Evolutionary conservation across 2,113 vertebrate genomes (phyloP), one percentile per base, ranked within the genome.

Genomic region (Clarias batrachus): DNA sequence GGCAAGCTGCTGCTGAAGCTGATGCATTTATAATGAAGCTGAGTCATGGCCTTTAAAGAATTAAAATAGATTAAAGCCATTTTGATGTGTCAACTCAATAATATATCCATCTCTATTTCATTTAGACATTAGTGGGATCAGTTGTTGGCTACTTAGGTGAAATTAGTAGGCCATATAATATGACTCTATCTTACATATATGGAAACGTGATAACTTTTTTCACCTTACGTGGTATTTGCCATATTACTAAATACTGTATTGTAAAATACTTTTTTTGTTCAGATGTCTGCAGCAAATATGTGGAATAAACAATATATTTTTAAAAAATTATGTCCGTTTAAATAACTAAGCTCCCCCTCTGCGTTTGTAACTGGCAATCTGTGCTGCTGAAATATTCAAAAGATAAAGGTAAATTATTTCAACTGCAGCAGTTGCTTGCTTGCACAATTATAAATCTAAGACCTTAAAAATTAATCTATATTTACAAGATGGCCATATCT

Each of bases 11-110:
- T 86, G 76, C 85, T 88, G 60, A 63, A 81, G 25, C 37, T 85
- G 88, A 90, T 90, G 87, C 82, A 90, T 90, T 87, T 85, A 82
- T 90, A 87, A 90, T 88, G 85, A 88, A 88, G 86, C 86, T 89
- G 77, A 88, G 84, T 90, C 88, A 89, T 89, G 88, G 86, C 84
- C 88, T 89, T 87, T 89, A 80, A 87, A 78, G 56, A 86, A 86
- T 90, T 68, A 62, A 85, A 71, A 86, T 65, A 19, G 85, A 88
- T 88, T 87, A 88, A 68, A 63, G 84, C 68, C 80, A 83, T 77
- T 88, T 86, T 59, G 82, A 86, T 70, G 85, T 86, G 89, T 85
- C 86, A 80, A 84, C 86, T 87, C 84, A 84, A 84, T 85, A 86
- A 86, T 86, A 88, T 90, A 88, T 86, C 84, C 76, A 37, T 83